Base-by-base conservation (phyloP, 1,140 invertebrate genomes). In the Drosophila pandora region DNA sequence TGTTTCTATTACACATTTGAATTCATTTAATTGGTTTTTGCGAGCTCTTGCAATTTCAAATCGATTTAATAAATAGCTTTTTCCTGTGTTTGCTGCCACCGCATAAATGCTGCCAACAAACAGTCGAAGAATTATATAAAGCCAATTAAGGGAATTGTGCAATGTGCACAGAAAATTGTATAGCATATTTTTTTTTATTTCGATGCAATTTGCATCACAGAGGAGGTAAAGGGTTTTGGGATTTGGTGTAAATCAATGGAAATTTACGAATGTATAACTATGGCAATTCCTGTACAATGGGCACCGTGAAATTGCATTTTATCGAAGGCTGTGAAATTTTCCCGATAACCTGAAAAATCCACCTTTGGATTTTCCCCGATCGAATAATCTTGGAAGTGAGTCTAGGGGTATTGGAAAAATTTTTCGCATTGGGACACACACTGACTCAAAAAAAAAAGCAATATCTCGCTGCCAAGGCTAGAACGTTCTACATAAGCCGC, bases 1-100 rank as follows among this genome's bases (percentile, higher is more conserved):
- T 67, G 12, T 47, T 64, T 56, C 63, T 62, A 75, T 79, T 84
- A 78, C 63, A 76, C 62, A 72, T 68, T 49, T 67, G 60, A 84
- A 75, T 79, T 52, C 52, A 76, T 81, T 84, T 85, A 85, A 85
- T 69, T 85, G 81, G 76, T 77, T 80, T 64, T 80, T 50, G 47
- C 34, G 37, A 67, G 17, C 62, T 25, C n/a, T 63, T 37, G 64
- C 67, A 70, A 69, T 70, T 63, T 52, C 25, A 71, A 82, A 81
- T 77, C 73, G 67, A 73, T 82, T 62, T 56, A 56, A 78, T 63
- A 73, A 73, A 67, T 58, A 50, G 41, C 9, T 23, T 60, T 81
- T 69, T 48, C 34, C 28, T 25, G 6, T 73, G 45, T 62, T 75
- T 65, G 61, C 52, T 48, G 72, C 45, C 56, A 85, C 80, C 80